Percentiles rank a stretch among this genome's conserved stretches.
Evolutionary conservation across 2,797 vertebrate species (phyloP).

Genomic region (Acestrorhynchus altus): DNA sequence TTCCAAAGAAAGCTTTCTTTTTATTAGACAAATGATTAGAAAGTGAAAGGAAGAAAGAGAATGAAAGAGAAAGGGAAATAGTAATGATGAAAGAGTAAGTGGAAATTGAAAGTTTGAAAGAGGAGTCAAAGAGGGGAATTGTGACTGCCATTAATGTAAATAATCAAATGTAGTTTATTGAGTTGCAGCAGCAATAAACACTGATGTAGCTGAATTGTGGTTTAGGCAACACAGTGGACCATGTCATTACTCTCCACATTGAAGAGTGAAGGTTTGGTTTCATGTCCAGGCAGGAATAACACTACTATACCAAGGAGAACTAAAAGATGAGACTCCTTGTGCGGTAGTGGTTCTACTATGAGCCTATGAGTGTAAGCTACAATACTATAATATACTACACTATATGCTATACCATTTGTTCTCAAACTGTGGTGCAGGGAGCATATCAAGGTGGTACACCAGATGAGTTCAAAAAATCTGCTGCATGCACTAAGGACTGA

Average conservation of each 20-base stretch:
- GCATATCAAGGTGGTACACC: too few species aligned
- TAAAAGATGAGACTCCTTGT: too few species aligned
- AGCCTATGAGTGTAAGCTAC: too few species aligned
- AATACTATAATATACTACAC: too few species aligned
- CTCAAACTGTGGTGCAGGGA: too few species aligned
- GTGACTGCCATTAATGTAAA: not conserved
- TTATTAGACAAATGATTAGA: constrained; percentile 24
- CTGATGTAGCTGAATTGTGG: not conserved
- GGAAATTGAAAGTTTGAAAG: not conserved
- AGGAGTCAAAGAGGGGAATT: not conserved
- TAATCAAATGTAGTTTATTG: not conserved
- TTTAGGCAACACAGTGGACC: not conserved
- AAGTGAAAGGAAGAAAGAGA: not conserved
- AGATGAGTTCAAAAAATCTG: too few species aligned
- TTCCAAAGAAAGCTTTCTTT: constrained; percentile 25
- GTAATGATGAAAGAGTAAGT: not conserved
- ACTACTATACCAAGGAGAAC: too few species aligned
- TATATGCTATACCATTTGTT: too few species aligned
- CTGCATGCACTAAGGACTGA: too few species aligned
- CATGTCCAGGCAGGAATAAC: too few species aligned
- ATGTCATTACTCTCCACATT: not conserved
- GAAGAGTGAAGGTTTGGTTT: not conserved
- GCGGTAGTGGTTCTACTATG: too few species aligned
- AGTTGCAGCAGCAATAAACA: not conserved
- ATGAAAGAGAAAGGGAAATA: not conserved